Base-by-base conservation (phyloP, 2,797 vertebrate genomes). In the Lithobates pipiens region DNA sequence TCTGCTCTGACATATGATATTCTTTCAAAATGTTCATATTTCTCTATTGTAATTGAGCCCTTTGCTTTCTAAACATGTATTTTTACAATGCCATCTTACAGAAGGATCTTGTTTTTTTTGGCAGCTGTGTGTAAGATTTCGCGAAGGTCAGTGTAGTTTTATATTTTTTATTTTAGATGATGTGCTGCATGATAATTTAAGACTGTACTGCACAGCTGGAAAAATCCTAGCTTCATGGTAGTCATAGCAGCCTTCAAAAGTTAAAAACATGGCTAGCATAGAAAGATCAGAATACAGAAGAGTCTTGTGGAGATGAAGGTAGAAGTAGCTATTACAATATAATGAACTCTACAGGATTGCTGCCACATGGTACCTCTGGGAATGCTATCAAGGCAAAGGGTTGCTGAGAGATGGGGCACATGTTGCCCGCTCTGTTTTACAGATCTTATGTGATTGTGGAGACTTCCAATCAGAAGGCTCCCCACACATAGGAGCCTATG, bases 121-220 rank as follows among this genome's bases (percentile, higher is more conserved):
- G 57, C 18, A 42, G 36, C 57, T 36, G 54, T 36, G 11, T 61
- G 18, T 27, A 50, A 27, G 27, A 67, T 67, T 27, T 67, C 23
- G 27, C 36, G 72, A 74, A 74, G 76, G 76, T 42, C 57, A 39
- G 2, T 65, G 21, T 10, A 25, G 76, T n/a, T 39, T 77, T 65
- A 44, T 67, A 10, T 74, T 50, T 25, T 25, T 16, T 74, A 25
- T 72, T 18, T 39, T 44, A 73, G 10, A 44, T 74, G 42, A 10
- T 21, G n/a, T 8, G 9, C 72, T 74, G 42, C 39, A 74, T 27
- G 25, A 74, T 44, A 46, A 50, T 44, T 4, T 25, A 27, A 36
- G 11, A 74, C 25, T 10, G 11, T 74, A 50, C 13, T 27, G 10
- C 72, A 74, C 13, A 74, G 72, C 65, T 67, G 25, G 25, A 67